These are phyloP conservation scores for Rhynchopsitta pachyrhyncha DNA, from an alignment of 2,113 vertebrate species.

Conservation along the genomic window DNA sequence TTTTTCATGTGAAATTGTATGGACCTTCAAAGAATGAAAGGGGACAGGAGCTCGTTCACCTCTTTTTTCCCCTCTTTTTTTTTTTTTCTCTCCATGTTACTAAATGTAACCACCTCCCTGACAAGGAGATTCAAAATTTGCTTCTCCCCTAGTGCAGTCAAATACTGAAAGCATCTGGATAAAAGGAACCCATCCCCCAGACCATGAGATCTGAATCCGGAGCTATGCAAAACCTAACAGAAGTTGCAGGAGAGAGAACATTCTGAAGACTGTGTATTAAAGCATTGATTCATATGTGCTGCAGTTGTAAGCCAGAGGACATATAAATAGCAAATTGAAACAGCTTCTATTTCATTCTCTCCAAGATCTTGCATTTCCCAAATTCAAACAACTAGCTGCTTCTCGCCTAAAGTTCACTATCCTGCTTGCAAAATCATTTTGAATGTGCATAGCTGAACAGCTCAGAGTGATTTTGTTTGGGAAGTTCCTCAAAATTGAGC, in stretches of 20 bases:
- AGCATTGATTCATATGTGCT: not conserved
- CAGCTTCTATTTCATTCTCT: not conserved
- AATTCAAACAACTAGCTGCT: slow-evolving; percentile 25
- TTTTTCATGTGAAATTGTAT: not conserved
- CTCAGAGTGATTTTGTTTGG: not conserved
- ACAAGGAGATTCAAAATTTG: not conserved
- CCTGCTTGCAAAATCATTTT: not conserved
- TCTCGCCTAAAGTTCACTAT: not conserved
- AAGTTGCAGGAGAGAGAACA: not conserved
- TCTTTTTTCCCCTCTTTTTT: not conserved
- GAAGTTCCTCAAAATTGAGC: slow-evolving; percentile 2
- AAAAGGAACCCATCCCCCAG: not conserved
- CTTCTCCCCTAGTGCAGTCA: not conserved
- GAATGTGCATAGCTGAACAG: not conserved
- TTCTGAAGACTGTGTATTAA: not conserved
- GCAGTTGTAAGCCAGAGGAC: slow-evolving; percentile 23
- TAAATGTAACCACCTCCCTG: not conserved
- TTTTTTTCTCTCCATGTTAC: not conserved
- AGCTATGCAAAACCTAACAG: not conserved
- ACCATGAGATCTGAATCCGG: not conserved
- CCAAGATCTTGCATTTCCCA: not conserved
- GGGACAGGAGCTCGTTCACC: not conserved
- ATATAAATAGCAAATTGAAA: slow-evolving; percentile 37
- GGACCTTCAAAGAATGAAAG: not conserved
- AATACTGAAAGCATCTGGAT: slow-evolving; percentile 3